Evolutionary conservation across 2,888 invertebrate species (phyloP), one percentile per base, ranked within the genome.

Genomic region (Drosophila subsilvestris): DNA sequence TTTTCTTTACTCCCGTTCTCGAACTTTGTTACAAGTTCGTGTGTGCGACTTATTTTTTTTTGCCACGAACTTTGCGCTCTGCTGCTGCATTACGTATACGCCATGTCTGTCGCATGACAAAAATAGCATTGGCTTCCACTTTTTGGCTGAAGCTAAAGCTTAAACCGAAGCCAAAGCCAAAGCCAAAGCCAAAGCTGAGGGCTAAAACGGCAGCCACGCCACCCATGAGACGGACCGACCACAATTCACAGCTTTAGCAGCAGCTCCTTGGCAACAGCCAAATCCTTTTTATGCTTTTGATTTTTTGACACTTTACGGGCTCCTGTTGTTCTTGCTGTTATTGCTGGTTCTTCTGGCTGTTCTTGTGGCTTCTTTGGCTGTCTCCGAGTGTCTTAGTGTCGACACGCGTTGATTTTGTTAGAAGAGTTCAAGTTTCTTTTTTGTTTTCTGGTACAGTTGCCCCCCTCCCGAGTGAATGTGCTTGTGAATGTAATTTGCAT

Each of bases 281-380:
- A 86, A 86, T 84, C 86, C 88, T 86, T 86, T 84, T 86, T 86
- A 85, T 87, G 85, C 79, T 89, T 89, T 88, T 89, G 89, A 88
- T 89, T 90, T 89, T 86, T 86, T 85, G 86, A 83, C 78, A 88
- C 83, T 85, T 80, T 71, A 66, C 75, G 67, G 76, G 74, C 74
- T 80, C 74, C 75, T 75, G 75, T 79, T 75, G 62, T 60, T 65
- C 47, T 59, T 50, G 73, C 27, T 55, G 48, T 27, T 69, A 43
- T 45, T 66, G 47, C 43, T 59, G 59, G 50, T 14, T 69, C 50
- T n/a, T 61, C 29, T 76, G 67, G 75, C 74, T 74, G 54, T 60
- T 60, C 51, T 65, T 54, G 71, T 32, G 56, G 56, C 56, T 48
- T 56, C 47, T 27, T 29, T n/a, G 48, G 47, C 60, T 68, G 63